These are phyloP conservation scores for Zosterops lateralis DNA, from an alignment of 2,113 vertebrate genomes.

Conservation along the genomic window DNA sequence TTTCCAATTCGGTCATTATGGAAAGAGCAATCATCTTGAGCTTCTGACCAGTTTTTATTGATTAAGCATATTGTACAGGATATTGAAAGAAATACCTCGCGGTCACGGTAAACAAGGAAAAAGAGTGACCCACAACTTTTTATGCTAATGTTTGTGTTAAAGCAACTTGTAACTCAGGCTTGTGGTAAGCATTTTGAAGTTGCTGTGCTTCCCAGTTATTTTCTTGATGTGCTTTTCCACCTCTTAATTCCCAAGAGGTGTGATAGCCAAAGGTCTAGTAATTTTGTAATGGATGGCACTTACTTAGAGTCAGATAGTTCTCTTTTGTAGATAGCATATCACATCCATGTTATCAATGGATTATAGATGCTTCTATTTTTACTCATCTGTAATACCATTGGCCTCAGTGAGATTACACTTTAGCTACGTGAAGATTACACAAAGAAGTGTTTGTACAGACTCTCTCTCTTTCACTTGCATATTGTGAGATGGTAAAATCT, in stretches of 20 bases:
- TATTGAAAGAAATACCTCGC: neutral
- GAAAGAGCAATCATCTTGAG: neutral
- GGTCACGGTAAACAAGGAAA: neutral
- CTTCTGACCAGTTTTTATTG: neutral
- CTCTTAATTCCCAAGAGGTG: neutral
- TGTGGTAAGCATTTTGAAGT: neutral
- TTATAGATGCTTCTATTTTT: constrained; percentile 21
- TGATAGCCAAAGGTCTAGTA: neutral
- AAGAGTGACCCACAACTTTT: neutral
- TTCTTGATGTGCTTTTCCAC: neutral
- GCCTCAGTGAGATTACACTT: neutral
- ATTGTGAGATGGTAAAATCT: neutral
- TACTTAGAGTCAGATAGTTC: neutral
- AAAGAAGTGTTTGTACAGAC: neutral
- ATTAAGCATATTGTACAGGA: neutral
- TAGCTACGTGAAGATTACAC: neutral
- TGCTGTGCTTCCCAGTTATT: neutral
- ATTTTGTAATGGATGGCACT: neutral
- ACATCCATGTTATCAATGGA: neutral
- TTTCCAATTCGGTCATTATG: neutral
- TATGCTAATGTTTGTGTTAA: neutral
- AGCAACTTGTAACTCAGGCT: neutral
- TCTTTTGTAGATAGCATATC: neutral
- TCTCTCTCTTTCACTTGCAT: neutral
- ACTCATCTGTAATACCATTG: neutral